phyloP scores from a whole-genome alignment of 2,888 invertebrate genomes.

The Dolichopus griseipennis region DNA sequence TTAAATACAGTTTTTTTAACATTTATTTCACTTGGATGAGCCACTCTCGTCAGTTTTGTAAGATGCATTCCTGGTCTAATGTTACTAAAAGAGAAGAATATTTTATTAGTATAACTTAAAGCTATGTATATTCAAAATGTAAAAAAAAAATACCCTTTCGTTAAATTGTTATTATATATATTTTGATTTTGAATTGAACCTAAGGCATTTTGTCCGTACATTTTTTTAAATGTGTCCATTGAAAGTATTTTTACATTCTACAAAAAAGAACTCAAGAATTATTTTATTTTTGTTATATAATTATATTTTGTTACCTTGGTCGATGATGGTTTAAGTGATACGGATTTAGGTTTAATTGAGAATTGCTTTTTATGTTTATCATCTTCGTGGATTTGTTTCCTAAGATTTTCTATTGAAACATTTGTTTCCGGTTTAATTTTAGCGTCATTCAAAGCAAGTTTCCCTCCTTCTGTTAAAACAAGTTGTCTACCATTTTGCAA shows the following conservation, averaged over 20 bases:
- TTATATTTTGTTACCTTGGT: not conserved
- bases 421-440: conserved; percentile 15
- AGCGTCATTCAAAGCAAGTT: conserved; percentile 56
- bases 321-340: conserved; percentile 18
- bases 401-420: conserved; percentile 19
- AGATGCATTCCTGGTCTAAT: not conserved
- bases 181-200: conserved; percentile 23
- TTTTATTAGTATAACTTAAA: not conserved
- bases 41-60: not conserved
- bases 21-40: conserved; percentile 8
- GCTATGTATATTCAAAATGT: not conserved
- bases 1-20: conserved; percentile 22
- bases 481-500: conserved; percentile 80
- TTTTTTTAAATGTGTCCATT: conserved; percentile 39
- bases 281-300: not conserved
- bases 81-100: not conserved
- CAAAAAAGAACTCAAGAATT: not conserved
- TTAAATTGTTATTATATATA: not conserved
- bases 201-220: conserved; percentile 33
- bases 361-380: conserved; percentile 15
- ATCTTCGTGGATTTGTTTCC: conserved; percentile 15
- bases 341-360: conserved; percentile 22
- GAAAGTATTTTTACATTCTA: conserved; percentile 42
- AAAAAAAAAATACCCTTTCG: not conserved
- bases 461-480: conserved; percentile 75